Evolutionary conservation across 2,888 invertebrate species (phyloP).

Genomic region (Sussaba pulchella): DNA sequence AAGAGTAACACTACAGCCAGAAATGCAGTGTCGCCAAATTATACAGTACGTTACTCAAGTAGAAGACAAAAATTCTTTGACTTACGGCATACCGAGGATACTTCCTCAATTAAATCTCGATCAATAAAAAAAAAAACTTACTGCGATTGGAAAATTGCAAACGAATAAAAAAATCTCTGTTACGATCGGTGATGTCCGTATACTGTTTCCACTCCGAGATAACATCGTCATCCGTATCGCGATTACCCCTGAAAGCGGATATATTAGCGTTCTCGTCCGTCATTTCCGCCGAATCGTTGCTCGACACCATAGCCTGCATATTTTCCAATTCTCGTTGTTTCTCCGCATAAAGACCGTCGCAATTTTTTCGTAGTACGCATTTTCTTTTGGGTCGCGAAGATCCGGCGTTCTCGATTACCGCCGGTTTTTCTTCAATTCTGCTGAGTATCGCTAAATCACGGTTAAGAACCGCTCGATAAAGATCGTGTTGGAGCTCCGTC

Average conservation of each 20-base stretch:
- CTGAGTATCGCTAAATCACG: constrained; percentile 78
- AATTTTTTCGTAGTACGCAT: constrained; percentile 73
- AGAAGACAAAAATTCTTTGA: too few species aligned
- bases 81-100: too few species aligned
- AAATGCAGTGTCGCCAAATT: too few species aligned
- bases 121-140: too few species aligned
- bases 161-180: constrained; percentile 73
- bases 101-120: too few species aligned
- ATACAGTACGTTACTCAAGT: too few species aligned
- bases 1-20: too few species aligned
- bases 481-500: constrained; percentile 86
- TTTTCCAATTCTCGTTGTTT: too few species aligned
- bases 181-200: constrained; percentile 71
- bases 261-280: constrained; percentile 2
- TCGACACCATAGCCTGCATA: too few species aligned
- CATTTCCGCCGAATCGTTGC: too few species aligned
- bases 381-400: constrained; percentile 79
- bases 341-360: constrained; percentile 3
- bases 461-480: constrained; percentile 86
- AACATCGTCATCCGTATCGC: background rate
- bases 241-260: background rate
- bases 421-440: constrained; percentile 63
- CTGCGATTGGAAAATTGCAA: constrained; percentile 61
- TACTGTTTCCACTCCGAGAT: constrained; percentile 72
- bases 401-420: constrained; percentile 65